Evolutionary conservation across 2,888 invertebrate genomes (phyloP).

Genomic region (Tipula unca): DNA sequence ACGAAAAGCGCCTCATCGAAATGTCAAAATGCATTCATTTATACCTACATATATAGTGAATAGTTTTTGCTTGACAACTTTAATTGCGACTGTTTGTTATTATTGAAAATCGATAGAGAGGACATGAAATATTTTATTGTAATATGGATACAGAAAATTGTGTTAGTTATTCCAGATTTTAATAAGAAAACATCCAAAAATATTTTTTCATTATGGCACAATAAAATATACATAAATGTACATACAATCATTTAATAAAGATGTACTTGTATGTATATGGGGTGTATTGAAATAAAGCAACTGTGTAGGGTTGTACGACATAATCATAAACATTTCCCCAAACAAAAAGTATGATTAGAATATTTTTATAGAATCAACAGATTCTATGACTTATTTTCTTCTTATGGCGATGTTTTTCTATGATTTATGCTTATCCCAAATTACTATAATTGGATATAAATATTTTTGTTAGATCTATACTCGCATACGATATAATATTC

Average conservation of each 20-base stretch:
- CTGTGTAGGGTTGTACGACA: background rate
- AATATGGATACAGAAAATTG: too few species aligned
- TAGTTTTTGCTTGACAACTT: too few species aligned
- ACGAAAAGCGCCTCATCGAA: too few species aligned
- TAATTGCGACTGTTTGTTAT: too few species aligned
- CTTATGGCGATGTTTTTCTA: background rate
- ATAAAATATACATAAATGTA: too few species aligned
- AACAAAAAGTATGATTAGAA: background rate
- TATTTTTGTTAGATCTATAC: background rate
- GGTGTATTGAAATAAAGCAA: background rate
- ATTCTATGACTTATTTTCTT: background rate
- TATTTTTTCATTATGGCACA: too few species aligned
- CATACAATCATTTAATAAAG: background rate
- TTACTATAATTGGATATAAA: background rate
- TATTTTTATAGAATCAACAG: background rate
- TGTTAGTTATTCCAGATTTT: too few species aligned
- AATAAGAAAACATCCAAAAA: too few species aligned
- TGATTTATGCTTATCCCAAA: background rate
- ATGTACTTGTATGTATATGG: background rate
- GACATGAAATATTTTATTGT: too few species aligned
- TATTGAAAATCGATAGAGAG: too few species aligned
- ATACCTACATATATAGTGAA: too few species aligned
- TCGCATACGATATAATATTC: background rate
- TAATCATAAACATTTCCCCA: background rate
- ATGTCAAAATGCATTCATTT: too few species aligned